A percentile compares a stretch with the other conserved stretches of the same genome.
These are phyloP conservation scores for Drosophila sp. DNA, from an alignment of 1,140 invertebrate species.

Conservation along the genomic window DNA sequence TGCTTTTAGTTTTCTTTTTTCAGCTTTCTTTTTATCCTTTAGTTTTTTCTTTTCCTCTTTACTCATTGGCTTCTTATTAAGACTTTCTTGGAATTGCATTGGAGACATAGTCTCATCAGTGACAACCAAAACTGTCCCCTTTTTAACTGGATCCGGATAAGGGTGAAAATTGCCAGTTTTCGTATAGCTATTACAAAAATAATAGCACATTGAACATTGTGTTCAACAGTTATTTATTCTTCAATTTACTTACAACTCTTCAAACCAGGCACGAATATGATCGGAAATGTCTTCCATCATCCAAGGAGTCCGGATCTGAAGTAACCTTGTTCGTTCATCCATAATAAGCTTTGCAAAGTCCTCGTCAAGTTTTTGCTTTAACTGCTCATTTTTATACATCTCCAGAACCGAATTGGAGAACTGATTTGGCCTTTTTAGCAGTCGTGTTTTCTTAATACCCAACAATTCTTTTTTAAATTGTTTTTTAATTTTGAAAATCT, in stretches of 20 bases:
- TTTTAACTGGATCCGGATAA: slow-evolving; percentile 85
- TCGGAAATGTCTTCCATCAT: slow-evolving; percentile 89
- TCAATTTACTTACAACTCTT: slow-evolving; percentile 85
- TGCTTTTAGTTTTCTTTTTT: slow-evolving; percentile 61
- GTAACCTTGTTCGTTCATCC: slow-evolving; percentile 86
- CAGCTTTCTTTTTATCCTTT: slow-evolving; percentile 70
- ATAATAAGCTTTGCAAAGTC: slow-evolving; percentile 85
- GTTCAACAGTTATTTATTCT: background rate
- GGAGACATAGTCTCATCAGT: slow-evolving; percentile 86
- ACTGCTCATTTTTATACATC: slow-evolving; percentile 84
- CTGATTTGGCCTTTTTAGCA: slow-evolving; percentile 49
- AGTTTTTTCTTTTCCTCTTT: slow-evolving; percentile 70
- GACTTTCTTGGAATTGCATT: slow-evolving; percentile 84
- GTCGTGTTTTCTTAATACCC: slow-evolving; percentile 83
- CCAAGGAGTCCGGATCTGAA: slow-evolving; percentile 86
- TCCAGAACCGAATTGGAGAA: slow-evolving; percentile 66
- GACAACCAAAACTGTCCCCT: slow-evolving; percentile 86
- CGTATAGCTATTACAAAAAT: slow-evolving; percentile 78
- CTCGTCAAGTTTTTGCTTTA: slow-evolving; percentile 77
- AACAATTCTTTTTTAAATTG: slow-evolving; percentile 83
- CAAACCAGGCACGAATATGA: slow-evolving; percentile 89
- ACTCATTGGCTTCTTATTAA: slow-evolving; percentile 78
- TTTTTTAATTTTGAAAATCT: slow-evolving; percentile 72
- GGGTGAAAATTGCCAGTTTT: slow-evolving; percentile 85
- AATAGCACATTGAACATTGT: background rate